Conservation (phyloP, 92 coral and sea anemone species). For the Epizoanthus ramosus region DNA sequence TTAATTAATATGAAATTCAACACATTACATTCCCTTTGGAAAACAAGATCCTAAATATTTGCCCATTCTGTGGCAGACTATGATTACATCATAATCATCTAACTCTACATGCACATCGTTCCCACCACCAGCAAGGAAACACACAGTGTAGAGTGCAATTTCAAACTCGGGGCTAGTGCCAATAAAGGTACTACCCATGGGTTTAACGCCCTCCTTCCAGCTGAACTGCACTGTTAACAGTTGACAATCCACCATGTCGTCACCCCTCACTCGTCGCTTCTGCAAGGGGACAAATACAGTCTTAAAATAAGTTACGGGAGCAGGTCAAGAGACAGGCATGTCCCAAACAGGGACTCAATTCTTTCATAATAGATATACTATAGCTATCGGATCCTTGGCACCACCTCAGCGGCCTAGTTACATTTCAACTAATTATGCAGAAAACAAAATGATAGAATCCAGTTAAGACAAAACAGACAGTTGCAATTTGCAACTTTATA, state of each 20-base stretch:
- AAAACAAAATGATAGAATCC: no score
- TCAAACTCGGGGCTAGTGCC: conserved; percentile 99
- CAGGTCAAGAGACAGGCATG: neutral
- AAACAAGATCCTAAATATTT: conserved; percentile 84
- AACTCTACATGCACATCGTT: conserved; percentile 79
- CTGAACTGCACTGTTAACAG: conserved; percentile 87
- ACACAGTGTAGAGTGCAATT: conserved; percentile 89
- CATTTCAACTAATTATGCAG: no score
- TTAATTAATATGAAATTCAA: no score
- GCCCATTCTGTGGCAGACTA: conserved; percentile 74
- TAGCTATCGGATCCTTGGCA: no score
- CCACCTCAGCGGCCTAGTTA: no score
- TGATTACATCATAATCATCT: conserved; percentile 90
- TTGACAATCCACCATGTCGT: conserved; percentile 77
- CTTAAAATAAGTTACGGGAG: neutral
- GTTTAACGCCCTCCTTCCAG: conserved; percentile 90
- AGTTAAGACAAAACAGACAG: no score
- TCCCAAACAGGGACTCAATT: neutral
- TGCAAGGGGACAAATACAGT: conserved; percentile 16
- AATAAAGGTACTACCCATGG: conserved; percentile 95
- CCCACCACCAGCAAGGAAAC: conserved; percentile 83
- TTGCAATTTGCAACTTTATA: no score
- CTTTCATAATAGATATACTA: no score
- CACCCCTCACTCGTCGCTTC: conserved; percentile 76
- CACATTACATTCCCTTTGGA: conserved; percentile 63